A percentile compares a stretch with the other conserved stretches of the same genome.
Conservation (phyloP, 1,140 invertebrate species). For the Orchesella cincta region DNA sequence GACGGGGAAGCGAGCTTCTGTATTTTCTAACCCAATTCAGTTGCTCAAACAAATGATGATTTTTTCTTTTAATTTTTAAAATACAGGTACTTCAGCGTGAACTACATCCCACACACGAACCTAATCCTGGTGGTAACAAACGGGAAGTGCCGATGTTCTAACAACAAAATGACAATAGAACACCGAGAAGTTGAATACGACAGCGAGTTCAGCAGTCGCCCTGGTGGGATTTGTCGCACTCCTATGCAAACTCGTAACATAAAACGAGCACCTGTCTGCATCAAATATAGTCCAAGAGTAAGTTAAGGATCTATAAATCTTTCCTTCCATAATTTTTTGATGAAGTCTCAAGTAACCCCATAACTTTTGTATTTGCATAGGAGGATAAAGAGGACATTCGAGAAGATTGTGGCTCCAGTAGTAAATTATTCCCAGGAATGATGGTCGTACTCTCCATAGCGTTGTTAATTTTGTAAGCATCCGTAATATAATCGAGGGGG, state of each 20-base stretch:
- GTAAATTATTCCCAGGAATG: no score
- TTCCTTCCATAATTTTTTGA: background rate
- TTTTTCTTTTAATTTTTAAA: background rate
- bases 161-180: background rate
- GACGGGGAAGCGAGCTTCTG: conserved; percentile 66
- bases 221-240: conserved; percentile 1
- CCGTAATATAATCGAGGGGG: no score
- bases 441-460: no score
- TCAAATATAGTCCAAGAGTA: conserved; percentile 34
- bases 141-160: conserved; percentile 81
- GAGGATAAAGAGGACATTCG: conserved; percentile 34
- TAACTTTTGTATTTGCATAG: background rate
- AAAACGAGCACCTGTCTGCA: conserved; percentile 33
- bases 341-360: background rate
- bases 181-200: background rate
- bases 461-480: no score
- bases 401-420: conserved; percentile 43
- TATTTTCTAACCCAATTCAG: background rate
- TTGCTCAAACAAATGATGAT: no score
- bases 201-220: background rate
- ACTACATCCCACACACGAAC: conserved; percentile 89
- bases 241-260: conserved; percentile 34
- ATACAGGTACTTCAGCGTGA: conserved; percentile 83
- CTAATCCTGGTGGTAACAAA: conserved; percentile 85
- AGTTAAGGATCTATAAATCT: background rate